phyloP scores from a whole-genome alignment of 2,113 vertebrate species.

The Cololabis saira region DNA sequence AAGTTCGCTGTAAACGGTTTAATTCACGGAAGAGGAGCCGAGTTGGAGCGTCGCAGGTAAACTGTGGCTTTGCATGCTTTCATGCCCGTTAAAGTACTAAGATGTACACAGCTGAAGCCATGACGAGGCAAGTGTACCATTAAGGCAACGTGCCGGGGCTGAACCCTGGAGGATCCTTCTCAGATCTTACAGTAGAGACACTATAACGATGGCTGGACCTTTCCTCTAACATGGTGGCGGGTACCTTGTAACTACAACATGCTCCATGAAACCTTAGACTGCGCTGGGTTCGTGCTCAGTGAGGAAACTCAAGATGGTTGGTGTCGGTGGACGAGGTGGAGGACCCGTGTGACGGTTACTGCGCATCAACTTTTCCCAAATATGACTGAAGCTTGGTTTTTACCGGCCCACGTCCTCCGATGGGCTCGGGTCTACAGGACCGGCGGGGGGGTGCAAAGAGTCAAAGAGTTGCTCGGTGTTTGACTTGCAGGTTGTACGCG shows the following conservation, averaged over 20 bases:
- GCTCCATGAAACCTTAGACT: background rate
- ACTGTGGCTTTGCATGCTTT: too few relatives aligned
- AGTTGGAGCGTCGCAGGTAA: too few relatives aligned
- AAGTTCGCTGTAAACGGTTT: too few relatives aligned
- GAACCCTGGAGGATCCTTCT: too few relatives aligned
- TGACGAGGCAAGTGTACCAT: too few relatives aligned
- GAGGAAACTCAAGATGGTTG: background rate
- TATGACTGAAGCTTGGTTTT: background rate
- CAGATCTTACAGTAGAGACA: too few relatives aligned
- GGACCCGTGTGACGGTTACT: conserved; percentile 12
- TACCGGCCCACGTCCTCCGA: background rate
- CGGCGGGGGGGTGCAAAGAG: conserved; percentile 42
- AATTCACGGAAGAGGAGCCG: too few relatives aligned
- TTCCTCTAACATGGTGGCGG: conserved; percentile 8
- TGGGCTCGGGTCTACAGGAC: conserved; percentile 10
- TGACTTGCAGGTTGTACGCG: conserved; percentile 1
- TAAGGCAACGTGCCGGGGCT: too few relatives aligned
- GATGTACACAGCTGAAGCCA: too few relatives aligned
- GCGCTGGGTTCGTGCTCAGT: background rate
- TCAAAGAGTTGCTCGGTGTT: conserved; percentile 5
- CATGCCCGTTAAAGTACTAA: too few relatives aligned
- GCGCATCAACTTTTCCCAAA: conserved; percentile 10
- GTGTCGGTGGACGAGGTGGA: conserved; percentile 22
- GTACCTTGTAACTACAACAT: background rate
- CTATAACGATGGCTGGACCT: background rate